Conservation (phyloP, 2,113 vertebrate species). For the Verasper variegatus region DNA sequence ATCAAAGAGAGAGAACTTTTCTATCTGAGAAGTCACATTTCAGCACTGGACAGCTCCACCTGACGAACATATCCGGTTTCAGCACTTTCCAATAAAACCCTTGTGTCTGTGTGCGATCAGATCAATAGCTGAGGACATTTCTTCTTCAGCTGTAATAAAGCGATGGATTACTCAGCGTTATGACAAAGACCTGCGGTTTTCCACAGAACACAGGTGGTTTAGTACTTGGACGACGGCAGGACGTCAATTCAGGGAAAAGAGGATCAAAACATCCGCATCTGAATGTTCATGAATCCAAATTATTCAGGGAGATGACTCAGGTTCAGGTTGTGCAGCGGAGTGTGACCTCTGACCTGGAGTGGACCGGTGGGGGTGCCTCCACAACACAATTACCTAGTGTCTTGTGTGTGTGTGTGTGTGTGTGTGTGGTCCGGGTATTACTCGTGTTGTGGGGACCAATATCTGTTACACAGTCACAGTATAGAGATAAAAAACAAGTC, state of each 20-base stretch:
- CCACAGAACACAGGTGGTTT: background rate
- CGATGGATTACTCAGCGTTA: too few relatives aligned
- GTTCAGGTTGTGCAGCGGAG: background rate
- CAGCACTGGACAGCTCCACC: slow-evolving; percentile 55
- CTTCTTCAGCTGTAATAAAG: too few relatives aligned
- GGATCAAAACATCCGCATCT: background rate
- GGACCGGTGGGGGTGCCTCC: background rate
- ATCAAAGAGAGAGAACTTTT: background rate
- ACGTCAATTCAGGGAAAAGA: background rate
- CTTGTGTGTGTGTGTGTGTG: background rate
- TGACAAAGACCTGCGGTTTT: background rate
- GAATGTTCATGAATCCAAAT: background rate
- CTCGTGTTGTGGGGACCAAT: too few relatives aligned
- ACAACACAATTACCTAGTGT: background rate
- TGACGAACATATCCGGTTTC: background rate
- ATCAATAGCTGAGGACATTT: background rate
- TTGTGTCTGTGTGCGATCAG: background rate
- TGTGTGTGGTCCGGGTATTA: background rate
- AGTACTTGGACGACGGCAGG: background rate
- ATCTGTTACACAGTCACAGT: too few relatives aligned
- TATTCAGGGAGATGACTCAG: background rate
- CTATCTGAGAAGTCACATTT: slow-evolving; percentile 18
- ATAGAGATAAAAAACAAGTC: too few relatives aligned
- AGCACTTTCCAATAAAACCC: background rate
- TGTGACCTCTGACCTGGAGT: slow-evolving; percentile 12